Evolutionary conservation across 2,888 invertebrate species (phyloP).

Genomic region (Tipula confusa): DNA sequence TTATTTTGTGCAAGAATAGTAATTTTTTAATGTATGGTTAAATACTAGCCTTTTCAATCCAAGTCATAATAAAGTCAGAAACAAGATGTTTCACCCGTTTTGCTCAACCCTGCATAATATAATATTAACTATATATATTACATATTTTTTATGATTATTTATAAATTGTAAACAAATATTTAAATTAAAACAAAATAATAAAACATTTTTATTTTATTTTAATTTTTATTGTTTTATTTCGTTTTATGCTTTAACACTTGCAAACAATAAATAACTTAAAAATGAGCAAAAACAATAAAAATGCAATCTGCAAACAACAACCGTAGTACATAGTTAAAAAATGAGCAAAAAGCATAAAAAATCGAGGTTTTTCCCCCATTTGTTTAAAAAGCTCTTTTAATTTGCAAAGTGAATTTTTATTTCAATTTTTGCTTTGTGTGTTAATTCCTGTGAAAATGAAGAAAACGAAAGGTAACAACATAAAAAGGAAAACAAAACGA

Average conservation of each 20-base stretch:
- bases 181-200: conserved; percentile 14
- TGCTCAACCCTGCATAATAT: no score
- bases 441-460: background rate
- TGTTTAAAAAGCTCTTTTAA: conserved; percentile 15
- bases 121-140: background rate
- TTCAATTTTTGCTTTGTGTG: background rate
- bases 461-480: background rate
- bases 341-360: background rate
- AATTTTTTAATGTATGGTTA: no score
- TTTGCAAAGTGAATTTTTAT: background rate
- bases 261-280: conserved; percentile 9
- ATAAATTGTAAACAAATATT: conserved; percentile 12
- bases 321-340: background rate
- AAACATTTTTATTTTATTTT: background rate
- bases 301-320: background rate
- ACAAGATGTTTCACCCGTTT: no score
- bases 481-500: background rate
- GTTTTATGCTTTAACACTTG: conserved; percentile 15
- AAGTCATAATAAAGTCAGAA: no score
- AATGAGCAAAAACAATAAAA: background rate
- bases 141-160: conserved; percentile 7
- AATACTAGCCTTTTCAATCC: no score
- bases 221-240: background rate
- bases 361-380: background rate
- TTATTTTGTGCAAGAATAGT: no score